Evolutionary conservation across 1,140 invertebrate genomes (phyloP), one percentile per base, ranked within the genome.

Genomic region (Dendroctonus valens): DNA sequence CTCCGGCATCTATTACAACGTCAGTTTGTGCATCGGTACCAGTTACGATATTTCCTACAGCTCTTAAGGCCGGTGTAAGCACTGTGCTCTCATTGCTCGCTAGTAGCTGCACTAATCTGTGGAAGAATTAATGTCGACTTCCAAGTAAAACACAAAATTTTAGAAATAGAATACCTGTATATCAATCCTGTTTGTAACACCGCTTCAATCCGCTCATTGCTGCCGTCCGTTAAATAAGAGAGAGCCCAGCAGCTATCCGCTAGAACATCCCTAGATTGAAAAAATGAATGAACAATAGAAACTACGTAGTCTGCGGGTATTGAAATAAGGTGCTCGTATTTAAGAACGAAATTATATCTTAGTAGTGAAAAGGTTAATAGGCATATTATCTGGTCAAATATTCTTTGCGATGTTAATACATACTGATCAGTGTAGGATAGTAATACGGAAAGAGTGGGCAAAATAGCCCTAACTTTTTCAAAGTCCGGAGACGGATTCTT

Each of bases 161-260:
- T 11, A 46, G 41, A 9, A 55, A n/a, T 11, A 55, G 5, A 39
- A 46, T 54, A 64, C 67, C 65, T 49, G 38, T 63, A 44, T 14
- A 98, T 88, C 44, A 93, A 82, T 9, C 87, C 85, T 7, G 84
- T 81, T 37, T 86, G 84, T 6, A 94, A 83, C 0, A 94, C 91
- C 0, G 85, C 85, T 78, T 92, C 94, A 72, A 99, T 98, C 76
- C 94, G 94, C 39, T 95, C 90, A 78, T 97, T 97, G 0, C 90
- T 87, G 3, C 94, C 94, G 80, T 98, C 96, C 4, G 94, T 97
- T 5, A 99, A 81, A 77, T 99, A 99, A 0, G 96, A 98, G 12
- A 99, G 80, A 0, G 96, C 94, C 97, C 97, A 99, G 74, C 96
- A 97, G 7, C 94, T 88, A 81, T 99, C 96, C 53, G 93, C 90